A percentile compares a stretch with the other conserved stretches of the same genome.
Conservation (phyloP, 2,888 invertebrate species). For the Trichopria drosophilae region DNA sequence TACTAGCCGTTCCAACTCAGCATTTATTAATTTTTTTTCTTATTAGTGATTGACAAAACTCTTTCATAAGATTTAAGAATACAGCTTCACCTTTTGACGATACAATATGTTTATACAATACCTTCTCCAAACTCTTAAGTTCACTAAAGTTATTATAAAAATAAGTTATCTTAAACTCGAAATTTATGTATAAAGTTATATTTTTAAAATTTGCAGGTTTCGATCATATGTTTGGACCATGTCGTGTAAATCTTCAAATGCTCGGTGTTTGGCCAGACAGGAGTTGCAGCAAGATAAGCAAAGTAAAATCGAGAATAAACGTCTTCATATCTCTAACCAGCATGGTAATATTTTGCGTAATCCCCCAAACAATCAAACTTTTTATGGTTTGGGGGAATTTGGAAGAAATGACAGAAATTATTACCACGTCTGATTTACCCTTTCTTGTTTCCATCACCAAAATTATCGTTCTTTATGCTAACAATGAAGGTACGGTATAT, state of each 20-base stretch:
- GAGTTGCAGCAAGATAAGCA: no score
- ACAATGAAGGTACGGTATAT: slow-evolving; percentile 7
- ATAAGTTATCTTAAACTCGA: no score
- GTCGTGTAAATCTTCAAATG: slow-evolving; percentile 14
- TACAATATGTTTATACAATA: no score
- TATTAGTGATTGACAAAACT: no score
- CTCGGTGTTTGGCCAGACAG: slow-evolving; percentile 32
- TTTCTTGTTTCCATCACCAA: background rate
- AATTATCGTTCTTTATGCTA: slow-evolving; percentile 1
- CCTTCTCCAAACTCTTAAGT: no score
- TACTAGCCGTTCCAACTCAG: no score
- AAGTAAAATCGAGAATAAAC: no score
- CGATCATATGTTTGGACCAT: slow-evolving; percentile 13
- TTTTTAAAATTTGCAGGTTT: slow-evolving; percentile 24
- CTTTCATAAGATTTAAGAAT: no score
- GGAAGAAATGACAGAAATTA: slow-evolving; percentile 13
- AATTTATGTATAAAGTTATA: no score
- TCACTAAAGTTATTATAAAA: no score
- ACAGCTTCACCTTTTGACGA: no score
- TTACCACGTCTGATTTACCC: slow-evolving; percentile 1
- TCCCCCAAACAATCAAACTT: slow-evolving; percentile 25
- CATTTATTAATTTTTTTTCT: no score
- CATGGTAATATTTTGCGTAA: slow-evolving; percentile 9
- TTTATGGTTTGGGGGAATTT: slow-evolving; percentile 27
- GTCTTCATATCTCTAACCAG: background rate